Base-by-base conservation (phyloP, 2,888 invertebrate genomes). In the Tineola bisselliella region DNA sequence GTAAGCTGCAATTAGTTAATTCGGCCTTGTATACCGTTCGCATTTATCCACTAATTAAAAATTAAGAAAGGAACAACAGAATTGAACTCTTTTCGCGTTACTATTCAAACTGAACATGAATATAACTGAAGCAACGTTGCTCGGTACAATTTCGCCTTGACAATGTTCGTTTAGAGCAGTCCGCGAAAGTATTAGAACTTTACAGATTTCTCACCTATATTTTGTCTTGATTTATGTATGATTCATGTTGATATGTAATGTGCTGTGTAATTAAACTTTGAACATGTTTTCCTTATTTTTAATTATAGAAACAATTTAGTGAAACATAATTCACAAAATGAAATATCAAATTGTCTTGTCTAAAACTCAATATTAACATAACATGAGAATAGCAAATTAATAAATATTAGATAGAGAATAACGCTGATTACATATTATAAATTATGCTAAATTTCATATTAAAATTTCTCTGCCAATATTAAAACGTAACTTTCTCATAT, bases 121-220 rank as follows among this genome's bases (percentile, higher is more conserved):
- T 25, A 25, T 4, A 25, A 25, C 6, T 25, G 25, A n/a, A 6
- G 25, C 25, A 25, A 17, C 15, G 15, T 17, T 48, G 48, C 13
- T 48, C 48, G 5, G 48, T 15, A 48, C 2, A 18, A 54, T 25
- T 12, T 54, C 54, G 54, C 5, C 54, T 15, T 48, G 17, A 38
- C 38, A 38, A 25, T 18, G 6, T 33, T 58, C 33, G 33, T 33
- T 25, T 5, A 58, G 15, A 33, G 33, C 13, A 58, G 15, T 30
- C 15, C 13, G 58, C 33, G 58, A 58, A 31, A 58, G 58, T 58
- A 25, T n/a, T 33, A 58, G 58, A 58, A 58, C 33, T 58, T 58
- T 33, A 58, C 58, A 33, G 33, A 15, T 31, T 25, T n/a, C 58
- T 58, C 17, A 15, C 58, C 58, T 33, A 33, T 33, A 54, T 54